Evolutionary conservation across 2,797 vertebrate genomes (phyloP), one percentile per base, ranked within the genome.

Genomic region (Scomberomorus guttatus): DNA sequence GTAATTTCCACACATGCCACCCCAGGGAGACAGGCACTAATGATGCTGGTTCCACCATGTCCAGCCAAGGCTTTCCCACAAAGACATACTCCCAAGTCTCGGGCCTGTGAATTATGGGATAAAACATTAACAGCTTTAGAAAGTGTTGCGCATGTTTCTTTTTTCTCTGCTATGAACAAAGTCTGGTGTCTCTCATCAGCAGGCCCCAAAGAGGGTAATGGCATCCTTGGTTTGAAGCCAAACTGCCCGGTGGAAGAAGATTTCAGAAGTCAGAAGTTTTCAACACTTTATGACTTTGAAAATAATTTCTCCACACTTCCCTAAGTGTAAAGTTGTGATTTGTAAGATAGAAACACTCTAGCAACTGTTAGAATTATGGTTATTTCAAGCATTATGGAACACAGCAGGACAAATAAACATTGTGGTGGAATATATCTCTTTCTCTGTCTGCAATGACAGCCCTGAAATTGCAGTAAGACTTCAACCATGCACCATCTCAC

Each of bases 31-130:
- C 89, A 86, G 91, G 90, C 94, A 91, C 94, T 96, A 96, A 96
- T 95, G 94, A 96, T 94, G 94, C 91, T 92, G 95, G 95, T 96
- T 96, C 95, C 95, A 95, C 93, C 89, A 87, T 92, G 95, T 96
- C 95, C 95, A 95, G 95, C 94, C 94, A 84, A 90, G 81, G 92
- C 93, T 94, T 95, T 94, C 93, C 94, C 93, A 95, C 93, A 94
- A 95, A 95, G 93, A 94, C 90, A 67, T 93, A 91, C 91, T 94
- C 90, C 87, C 82, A 83, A 88, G 87, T 90, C 91, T 80, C 75
- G 87, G 79, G 90, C 88, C 88, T 94, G 94, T 94, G 93, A 95
- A 95, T 93, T 94, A 94, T 93, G 92, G 88, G 92, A 94, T 95
- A 89, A 94, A 95, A 95, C 95, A 95, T 95, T 95, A 95, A 95